Conservation (phyloP, 2,797 vertebrate genomes). For the Peromyscus melanophrys region DNA sequence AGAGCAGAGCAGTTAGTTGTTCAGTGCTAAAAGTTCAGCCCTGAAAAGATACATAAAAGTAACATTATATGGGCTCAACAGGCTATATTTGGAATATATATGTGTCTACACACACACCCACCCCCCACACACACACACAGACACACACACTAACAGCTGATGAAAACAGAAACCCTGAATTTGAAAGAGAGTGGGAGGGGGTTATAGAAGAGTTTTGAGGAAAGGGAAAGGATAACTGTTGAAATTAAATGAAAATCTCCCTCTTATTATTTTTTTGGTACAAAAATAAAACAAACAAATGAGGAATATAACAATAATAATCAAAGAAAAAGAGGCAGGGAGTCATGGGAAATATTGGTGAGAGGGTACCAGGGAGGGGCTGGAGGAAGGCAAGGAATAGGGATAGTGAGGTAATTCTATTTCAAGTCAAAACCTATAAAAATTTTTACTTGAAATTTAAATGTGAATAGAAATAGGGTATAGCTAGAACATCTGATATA, state of each 20-base stretch:
- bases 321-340: background rate
- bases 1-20: background rate
- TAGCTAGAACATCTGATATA: background rate
- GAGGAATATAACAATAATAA: background rate
- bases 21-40: background rate
- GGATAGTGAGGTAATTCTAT: background rate
- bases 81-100: too few relatives aligned
- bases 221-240: background rate
- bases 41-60: background rate
- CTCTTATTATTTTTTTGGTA: background rate
- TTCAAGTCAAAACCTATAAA: background rate
- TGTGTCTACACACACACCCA: too few relatives aligned
- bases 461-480: background rate
- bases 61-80: too few relatives aligned
- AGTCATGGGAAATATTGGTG: background rate
- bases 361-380: background rate
- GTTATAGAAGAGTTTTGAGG: background rate
- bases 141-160: too few relatives aligned
- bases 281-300: background rate
- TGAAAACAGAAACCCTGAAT: too few relatives aligned
- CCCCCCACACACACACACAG: background rate
- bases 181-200: background rate
- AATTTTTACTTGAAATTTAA: background rate
- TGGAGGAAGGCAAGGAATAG: fast-evolving
- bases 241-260: background rate